Evolutionary conservation across 2,888 invertebrate genomes (phyloP).

Genomic region (Anarsia innoxiella): DNA sequence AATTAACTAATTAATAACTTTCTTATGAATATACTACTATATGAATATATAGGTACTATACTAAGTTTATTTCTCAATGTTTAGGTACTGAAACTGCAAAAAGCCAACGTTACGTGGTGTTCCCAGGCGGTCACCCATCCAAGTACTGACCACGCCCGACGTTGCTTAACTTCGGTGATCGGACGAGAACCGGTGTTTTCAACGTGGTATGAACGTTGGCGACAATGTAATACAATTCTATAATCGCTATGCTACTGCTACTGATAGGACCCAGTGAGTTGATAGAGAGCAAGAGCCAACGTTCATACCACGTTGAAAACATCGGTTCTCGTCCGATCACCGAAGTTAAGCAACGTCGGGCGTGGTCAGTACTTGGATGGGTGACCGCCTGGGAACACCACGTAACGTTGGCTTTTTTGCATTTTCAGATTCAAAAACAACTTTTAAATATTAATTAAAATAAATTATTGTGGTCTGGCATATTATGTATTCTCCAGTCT

Average conservation of each 20-base stretch:
- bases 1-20: slow-evolving; percentile 1
- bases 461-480: too few relatives aligned
- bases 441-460: too few relatives aligned
- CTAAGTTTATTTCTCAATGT: too few relatives aligned
- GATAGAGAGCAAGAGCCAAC: too few relatives aligned
- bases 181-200: slow-evolving; percentile 49
- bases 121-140: slow-evolving; percentile 38
- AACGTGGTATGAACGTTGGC: slow-evolving; percentile 50
- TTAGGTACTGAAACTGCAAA: slow-evolving; percentile 1
- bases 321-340: slow-evolving; percentile 51
- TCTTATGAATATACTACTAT: too few relatives aligned
- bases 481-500: too few relatives aligned
- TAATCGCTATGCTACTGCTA: too few relatives aligned
- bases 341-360: slow-evolving; percentile 49
- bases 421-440: too few relatives aligned
- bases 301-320: slow-evolving; percentile 50
- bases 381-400: slow-evolving; percentile 28
- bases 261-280: too few relatives aligned
- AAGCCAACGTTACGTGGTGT: slow-evolving; percentile 2
- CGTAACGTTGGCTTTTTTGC: slow-evolving; percentile 4
- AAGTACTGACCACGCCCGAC: slow-evolving; percentile 50
- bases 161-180: slow-evolving; percentile 50
- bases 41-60: too few relatives aligned
- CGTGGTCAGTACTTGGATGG: slow-evolving; percentile 51
- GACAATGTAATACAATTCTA: too few relatives aligned